Conservation (phyloP, 2,113 vertebrate genomes). For the Pycnonotus jocosus region DNA sequence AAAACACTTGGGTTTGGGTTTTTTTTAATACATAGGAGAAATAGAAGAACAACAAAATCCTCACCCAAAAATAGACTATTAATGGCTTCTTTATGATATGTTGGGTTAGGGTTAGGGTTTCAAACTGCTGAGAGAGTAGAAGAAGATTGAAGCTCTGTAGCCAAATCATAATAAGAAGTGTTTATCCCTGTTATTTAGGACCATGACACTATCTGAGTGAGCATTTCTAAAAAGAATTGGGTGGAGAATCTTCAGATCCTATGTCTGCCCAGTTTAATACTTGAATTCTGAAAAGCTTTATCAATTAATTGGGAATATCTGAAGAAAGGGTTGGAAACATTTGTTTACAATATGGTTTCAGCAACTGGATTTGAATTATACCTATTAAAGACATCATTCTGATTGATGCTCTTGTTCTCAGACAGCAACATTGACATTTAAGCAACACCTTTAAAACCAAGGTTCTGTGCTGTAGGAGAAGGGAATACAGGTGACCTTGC, state of each 20-base stretch:
- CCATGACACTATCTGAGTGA: not conserved
- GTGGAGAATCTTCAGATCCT: not conserved
- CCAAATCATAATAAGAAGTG: not conserved
- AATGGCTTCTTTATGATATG: not conserved
- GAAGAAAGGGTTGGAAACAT: not conserved
- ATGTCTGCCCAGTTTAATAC: not conserved
- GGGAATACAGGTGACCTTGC: not conserved
- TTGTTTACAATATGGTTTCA: not conserved
- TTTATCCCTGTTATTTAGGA: not conserved
- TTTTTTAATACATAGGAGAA: not conserved
- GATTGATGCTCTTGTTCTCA: not conserved
- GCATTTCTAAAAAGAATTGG: not conserved
- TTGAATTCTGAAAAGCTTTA: not conserved
- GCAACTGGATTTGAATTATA: not conserved
- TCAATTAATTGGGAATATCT: not conserved
- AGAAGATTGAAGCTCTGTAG: not conserved
- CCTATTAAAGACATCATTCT: not conserved
- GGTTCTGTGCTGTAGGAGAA: not conserved
- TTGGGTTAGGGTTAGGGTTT: no score
- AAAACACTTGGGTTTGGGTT: not conserved
- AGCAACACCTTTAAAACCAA: not conserved
- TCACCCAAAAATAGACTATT: not conserved
- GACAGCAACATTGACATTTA: not conserved
- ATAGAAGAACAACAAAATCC: fast-evolving
- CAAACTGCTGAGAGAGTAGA: not conserved